These are phyloP conservation scores for Muraenolepis orangiensis DNA, from an alignment of 2,797 vertebrate genomes.

Conservation along the genomic window DNA sequence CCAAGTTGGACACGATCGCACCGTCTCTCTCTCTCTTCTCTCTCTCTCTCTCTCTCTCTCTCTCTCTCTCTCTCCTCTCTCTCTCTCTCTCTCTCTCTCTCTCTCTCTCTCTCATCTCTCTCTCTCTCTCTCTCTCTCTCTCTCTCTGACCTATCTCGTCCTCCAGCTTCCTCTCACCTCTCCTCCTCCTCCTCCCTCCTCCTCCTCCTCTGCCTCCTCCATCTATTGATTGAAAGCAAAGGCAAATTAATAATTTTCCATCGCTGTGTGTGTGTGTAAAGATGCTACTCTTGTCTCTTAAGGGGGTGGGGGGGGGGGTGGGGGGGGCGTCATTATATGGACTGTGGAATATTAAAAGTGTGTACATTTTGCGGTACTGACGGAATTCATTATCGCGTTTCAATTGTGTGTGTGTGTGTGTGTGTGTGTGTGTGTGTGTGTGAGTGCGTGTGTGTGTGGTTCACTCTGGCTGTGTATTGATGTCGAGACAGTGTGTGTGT, in stretches of 20 bases:
- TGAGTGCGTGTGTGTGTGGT: no score
- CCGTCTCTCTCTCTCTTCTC: neutral
- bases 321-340: constrained; percentile 7
- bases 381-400: constrained; percentile 27
- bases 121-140: constrained; percentile 34
- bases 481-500: no score
- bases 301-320: no score
- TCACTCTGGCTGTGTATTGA: no score
- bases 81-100: constrained; percentile 28
- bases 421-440: no score
- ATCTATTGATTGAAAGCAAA: constrained; percentile 28
- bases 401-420: no score
- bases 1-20: constrained; percentile 65
- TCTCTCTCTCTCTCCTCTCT: no score
- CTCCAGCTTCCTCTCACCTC: constrained; percentile 12
- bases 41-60: constrained; percentile 37
- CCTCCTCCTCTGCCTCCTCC: neutral
- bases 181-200: constrained; percentile 34
- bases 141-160: constrained; percentile 40
- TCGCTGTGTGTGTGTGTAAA: constrained; percentile 21
- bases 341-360: constrained; percentile 13
- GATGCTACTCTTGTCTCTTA: constrained; percentile 8
- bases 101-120: neutral
- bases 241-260: constrained; percentile 31
- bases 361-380: constrained; percentile 18